Base-by-base conservation (phyloP, 64 coral and sea anemone genomes). In the Dendrophyllia cribrosa region DNA sequence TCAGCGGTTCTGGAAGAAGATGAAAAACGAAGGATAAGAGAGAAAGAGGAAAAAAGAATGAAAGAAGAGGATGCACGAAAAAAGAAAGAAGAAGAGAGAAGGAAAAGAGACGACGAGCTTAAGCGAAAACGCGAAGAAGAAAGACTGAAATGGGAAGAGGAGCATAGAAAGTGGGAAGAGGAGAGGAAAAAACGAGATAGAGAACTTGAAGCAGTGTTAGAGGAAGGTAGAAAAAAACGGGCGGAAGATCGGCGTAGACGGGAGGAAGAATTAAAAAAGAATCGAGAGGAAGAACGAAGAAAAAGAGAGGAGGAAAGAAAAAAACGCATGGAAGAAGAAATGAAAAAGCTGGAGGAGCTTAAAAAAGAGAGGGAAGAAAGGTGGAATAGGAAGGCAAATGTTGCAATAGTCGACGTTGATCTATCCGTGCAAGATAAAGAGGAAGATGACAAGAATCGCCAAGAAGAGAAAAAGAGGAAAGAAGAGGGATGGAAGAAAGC, bases 131-230 rank as follows among this genome's bases (percentile, higher is more conserved):
- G 80, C 5, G 80, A 84, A 23, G 80, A 84, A 84, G 80, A 84
- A 26, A 67, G 80, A 68, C 44, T 46, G 17, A 67, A 84, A 24
- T 84, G 80, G 80, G 80, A 84, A 62, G 80, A 84, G 11, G 80
- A 84, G 46, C 80, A 84, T 84, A 64, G 47, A 84, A 84, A 51
- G 19, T 84, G 80, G 80, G 80, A 84, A 84, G 80, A 84, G 80
- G 80, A 84, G 45, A 84, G 80, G 10, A 84, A 84, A 51, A 84
- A 51, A 68, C 80, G 80, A 84, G 80, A 84, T 63, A 51, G 9
- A 10, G 80, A 53, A 51, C 45, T 84, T 13, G 59, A 84, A 68
- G 80, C 80, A 51, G 80, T 84, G 15, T 47, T 84, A 19, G 80
- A 84, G 61, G 80, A 84, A 13, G 80, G 80, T 0, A 67, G 80